Base-by-base conservation (phyloP, 2,888 invertebrate species). In the Odiellus spinosus region DNA sequence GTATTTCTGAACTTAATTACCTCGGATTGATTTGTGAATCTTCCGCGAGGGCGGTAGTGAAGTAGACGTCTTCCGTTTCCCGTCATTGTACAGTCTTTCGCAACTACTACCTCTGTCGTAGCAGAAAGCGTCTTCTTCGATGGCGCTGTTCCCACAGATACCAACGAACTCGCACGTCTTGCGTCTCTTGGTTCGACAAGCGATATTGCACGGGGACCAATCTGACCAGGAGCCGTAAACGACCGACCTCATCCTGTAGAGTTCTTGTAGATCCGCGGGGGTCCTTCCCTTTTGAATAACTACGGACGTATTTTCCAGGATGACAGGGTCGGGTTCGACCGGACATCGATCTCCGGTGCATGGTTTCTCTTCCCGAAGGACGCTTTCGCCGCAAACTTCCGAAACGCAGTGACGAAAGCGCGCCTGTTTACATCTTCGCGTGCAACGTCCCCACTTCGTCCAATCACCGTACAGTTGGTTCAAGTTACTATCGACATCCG, bases 91-190 rank as follows among this genome's bases (percentile, higher is more conserved):
- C 68, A 80, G 82, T 47, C 73, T 72, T 62, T 86, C 82, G 63
- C 90, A 90, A 59, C 76, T 76, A 46, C 82, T 80, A 44, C 81
- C 82, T 55, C 82, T 80, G 36, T 79, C 74, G 62, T 82, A 85
- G 63, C 90, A 91, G 61, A 81, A 82, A 2, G 86, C 84, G 5
- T 80, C 80, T 66, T 90, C 85, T 51, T 77, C 75, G 45, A 88
- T 75, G 35, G 81, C 75, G 61, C 80, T 78, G 40, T 76, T 76
- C 2, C 80, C 80, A 59, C 90, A 91, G 56, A 82, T 71, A 10
- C 76, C 73, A 1, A 75, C 75, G 58, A 76, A 75, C 59, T 75
- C 75, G 65, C 88, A 90, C 61, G 76, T 75, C 63, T 86, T 80
- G 61, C 75, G 74, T 56, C 91, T 73, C 34, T 78, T 72, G 2